Evolutionary conservation across 2,888 invertebrate species (phyloP).

Genomic region (Phorcus lineatus): DNA sequence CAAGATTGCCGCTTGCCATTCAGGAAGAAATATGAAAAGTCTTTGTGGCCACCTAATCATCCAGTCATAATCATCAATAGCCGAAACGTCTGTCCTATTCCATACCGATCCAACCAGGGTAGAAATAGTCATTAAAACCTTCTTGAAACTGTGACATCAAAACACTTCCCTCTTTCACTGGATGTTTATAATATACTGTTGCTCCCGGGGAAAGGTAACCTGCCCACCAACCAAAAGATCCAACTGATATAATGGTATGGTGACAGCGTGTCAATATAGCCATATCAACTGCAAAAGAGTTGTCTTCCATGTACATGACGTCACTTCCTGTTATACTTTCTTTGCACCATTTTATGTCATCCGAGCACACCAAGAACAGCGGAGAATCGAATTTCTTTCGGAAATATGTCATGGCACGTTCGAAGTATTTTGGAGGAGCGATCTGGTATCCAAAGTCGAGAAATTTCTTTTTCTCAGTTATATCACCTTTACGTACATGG

Average conservation of each 20-base stretch:
- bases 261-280: not conserved
- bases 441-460: conserved; percentile 27
- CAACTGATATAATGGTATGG: not conserved
- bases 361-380: not conserved
- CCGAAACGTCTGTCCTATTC: not conserved
- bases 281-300: not conserved
- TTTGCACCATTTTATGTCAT: not conserved
- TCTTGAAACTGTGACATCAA: not conserved
- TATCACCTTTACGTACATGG: not conserved
- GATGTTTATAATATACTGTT: conserved; percentile 12
- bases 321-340: conserved; percentile 28
- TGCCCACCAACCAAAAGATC: conserved; percentile 17
- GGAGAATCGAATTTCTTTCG: not conserved
- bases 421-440: not conserved
- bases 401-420: not conserved
- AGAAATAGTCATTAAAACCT: not conserved
- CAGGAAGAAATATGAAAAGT: no score
- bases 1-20: no score
- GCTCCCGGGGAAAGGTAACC: not conserved
- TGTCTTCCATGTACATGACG: not conserved
- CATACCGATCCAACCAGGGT: conserved; percentile 24
- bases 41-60: no score
- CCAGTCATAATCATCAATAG: no score
- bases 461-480: not conserved
- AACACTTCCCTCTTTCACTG: not conserved